Evolutionary conservation across 2,113 vertebrate species (phyloP).

Genomic region (Forbesichthys papilliferus): DNA sequence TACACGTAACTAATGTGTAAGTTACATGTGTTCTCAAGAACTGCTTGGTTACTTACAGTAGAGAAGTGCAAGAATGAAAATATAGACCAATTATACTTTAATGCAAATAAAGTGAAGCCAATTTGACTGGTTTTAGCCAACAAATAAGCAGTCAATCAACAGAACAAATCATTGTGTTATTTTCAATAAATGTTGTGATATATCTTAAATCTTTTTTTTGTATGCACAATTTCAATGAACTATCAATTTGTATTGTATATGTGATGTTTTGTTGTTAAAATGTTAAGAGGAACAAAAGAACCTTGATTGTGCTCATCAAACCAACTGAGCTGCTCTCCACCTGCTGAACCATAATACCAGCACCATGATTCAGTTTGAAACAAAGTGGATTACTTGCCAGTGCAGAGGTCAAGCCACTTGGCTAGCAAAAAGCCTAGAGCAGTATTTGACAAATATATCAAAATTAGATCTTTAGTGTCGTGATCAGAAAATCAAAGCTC

Average conservation of each 20-base stretch:
- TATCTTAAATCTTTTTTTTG: slow-evolving; percentile 5
- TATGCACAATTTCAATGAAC: slow-evolving; percentile 7
- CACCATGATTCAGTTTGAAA: slow-evolving; percentile 39
- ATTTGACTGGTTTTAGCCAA: too few relatives aligned
- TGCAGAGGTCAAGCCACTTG: slow-evolving; percentile 27
- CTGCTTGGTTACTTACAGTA: too few relatives aligned
- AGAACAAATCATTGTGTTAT: too few relatives aligned
- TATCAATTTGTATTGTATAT: slow-evolving; percentile 24
- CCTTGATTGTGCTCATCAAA: slow-evolving; percentile 8
- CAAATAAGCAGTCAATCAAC: too few relatives aligned
- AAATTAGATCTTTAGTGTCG: slow-evolving; percentile 39
- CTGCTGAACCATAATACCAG: slow-evolving; percentile 22
- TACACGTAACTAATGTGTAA: too few relatives aligned
- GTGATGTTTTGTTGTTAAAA: slow-evolving; percentile 11
- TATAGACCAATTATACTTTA: too few relatives aligned
- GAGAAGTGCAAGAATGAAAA: too few relatives aligned
- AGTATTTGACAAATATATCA: slow-evolving; percentile 39
- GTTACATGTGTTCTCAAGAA: too few relatives aligned
- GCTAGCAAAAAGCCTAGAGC: slow-evolving; percentile 28
- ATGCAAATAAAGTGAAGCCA: too few relatives aligned
- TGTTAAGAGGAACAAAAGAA: slow-evolving; percentile 18
- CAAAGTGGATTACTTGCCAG: slow-evolving; percentile 28
- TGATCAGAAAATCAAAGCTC: slow-evolving; percentile 24
- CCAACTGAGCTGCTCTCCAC: slow-evolving; percentile 2
- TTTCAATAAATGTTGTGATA: too few relatives aligned